These are phyloP conservation scores for Adoxophyes honmai DNA, from an alignment of 1,140 invertebrate species.

Conservation along the genomic window DNA sequence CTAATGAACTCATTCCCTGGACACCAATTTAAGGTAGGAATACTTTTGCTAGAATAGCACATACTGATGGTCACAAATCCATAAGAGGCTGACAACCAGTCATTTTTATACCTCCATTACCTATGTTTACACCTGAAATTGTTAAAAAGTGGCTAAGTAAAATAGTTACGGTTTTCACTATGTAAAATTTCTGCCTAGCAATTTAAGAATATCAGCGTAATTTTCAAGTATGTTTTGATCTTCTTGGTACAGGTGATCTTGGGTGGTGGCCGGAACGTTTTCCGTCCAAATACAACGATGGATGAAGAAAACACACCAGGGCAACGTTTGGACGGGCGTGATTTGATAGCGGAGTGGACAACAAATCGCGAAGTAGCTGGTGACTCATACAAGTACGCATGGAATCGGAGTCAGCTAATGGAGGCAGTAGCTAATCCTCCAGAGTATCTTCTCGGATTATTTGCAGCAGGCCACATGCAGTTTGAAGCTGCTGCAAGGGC, in stretches of 20 bases:
- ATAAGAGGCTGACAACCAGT: too few relatives aligned
- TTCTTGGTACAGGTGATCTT: neutral
- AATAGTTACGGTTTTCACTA: too few relatives aligned
- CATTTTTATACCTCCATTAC: too few relatives aligned
- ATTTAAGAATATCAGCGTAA: too few relatives aligned
- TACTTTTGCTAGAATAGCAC: too few relatives aligned
- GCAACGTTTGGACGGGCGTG: constrained; percentile 42
- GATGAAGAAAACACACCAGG: neutral
- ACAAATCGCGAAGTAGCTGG: constrained; percentile 52
- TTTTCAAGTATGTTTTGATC: too few relatives aligned
- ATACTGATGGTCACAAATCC: too few relatives aligned
- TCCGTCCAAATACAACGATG: neutral
- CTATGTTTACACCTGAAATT: too few relatives aligned
- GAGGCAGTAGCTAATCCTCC: constrained; percentile 39
- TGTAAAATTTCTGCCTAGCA: too few relatives aligned
- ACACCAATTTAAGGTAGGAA: neutral
- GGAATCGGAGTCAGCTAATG: constrained; percentile 23
- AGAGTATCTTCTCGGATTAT: constrained; percentile 74
- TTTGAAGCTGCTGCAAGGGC: constrained; percentile 66
- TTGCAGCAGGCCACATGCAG: constrained; percentile 52
- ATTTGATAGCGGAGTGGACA: constrained; percentile 77
- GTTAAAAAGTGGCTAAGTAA: too few relatives aligned
- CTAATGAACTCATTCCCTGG: constrained; percentile 75
- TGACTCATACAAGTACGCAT: constrained; percentile 37
- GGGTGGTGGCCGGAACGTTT: neutral